Percentiles rank a stretch among this genome's conserved stretches.
These are phyloP conservation scores for Bryconaethiops microstoma DNA, from an alignment of 2,797 vertebrate genomes.

Conservation along the genomic window DNA sequence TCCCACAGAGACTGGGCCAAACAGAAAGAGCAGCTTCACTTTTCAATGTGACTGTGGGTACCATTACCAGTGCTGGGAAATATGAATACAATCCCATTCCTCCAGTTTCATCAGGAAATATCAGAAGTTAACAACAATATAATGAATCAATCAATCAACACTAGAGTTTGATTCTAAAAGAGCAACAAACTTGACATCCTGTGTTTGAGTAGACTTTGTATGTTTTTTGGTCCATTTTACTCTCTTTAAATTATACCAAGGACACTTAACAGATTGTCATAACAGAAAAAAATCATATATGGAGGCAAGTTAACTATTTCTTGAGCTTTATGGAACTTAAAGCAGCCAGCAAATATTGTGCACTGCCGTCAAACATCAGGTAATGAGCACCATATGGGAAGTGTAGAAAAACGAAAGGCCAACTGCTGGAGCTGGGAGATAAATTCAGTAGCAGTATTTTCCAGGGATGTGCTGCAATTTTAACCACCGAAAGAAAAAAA, in stretches of 20 bases:
- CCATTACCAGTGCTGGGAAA: background rate
- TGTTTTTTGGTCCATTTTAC: too few species aligned
- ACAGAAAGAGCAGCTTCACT: background rate
- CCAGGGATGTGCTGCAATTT: too few species aligned
- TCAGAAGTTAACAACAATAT: background rate
- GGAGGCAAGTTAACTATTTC: too few species aligned
- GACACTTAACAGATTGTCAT: background rate
- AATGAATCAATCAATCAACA: background rate
- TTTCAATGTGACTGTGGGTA: background rate
- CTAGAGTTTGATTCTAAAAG: background rate
- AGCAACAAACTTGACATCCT: background rate
- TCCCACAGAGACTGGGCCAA: background rate
- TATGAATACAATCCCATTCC: background rate
- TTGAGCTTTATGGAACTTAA: too few species aligned
- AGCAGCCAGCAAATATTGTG: background rate
- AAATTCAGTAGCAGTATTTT: too few species aligned
- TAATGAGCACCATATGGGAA: too few species aligned
- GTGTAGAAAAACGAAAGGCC: too few species aligned
- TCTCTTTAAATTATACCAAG: background rate
- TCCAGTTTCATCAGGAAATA: background rate
- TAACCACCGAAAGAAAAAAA: too few species aligned
- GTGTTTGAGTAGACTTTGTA: background rate
- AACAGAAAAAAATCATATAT: too few species aligned
- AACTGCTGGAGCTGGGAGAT: too few species aligned
- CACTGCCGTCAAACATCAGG: background rate